Evolutionary conservation across 2,888 invertebrate genomes (phyloP).

Genomic region (Parnassius glacialis): DNA sequence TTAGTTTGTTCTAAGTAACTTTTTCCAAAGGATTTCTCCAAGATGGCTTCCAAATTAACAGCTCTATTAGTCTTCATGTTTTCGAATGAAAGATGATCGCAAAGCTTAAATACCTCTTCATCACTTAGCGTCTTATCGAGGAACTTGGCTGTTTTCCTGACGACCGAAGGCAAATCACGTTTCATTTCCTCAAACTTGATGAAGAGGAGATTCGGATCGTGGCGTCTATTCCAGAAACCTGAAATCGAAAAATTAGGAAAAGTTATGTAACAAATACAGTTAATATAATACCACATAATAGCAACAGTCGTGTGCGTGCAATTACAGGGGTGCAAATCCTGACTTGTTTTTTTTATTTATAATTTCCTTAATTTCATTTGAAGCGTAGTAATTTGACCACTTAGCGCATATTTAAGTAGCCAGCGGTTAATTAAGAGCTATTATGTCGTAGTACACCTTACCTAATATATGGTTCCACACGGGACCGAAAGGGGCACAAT

Average conservation of each 20-base stretch:
- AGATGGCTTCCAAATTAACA: constrained; percentile 85
- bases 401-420: too few species aligned
- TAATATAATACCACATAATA: too few species aligned
- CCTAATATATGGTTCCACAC: constrained; percentile 84
- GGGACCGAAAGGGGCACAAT: constrained; percentile 83
- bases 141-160: constrained; percentile 86
- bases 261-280: too few species aligned
- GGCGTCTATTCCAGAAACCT: constrained; percentile 85
- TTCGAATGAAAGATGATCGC: constrained; percentile 88
- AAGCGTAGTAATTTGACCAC: too few species aligned
- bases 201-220: constrained; percentile 87
- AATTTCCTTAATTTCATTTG: too few species aligned
- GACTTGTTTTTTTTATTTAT: too few species aligned
- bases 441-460: constrained; percentile 37
- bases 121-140: constrained; percentile 84
- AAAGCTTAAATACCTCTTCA: constrained; percentile 84
- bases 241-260: constrained; percentile 25
- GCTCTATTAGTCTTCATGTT: constrained; percentile 91
- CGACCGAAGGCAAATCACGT: constrained; percentile 83
- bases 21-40: constrained; percentile 76
- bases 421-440: too few species aligned
- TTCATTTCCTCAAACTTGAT: constrained; percentile 92
- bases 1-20: constrained; percentile 73
- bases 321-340: too few species aligned
- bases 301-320: too few species aligned